Evolutionary conservation across 2,888 invertebrate species (phyloP).

Genomic region (Lamellibrachia satsuma): DNA sequence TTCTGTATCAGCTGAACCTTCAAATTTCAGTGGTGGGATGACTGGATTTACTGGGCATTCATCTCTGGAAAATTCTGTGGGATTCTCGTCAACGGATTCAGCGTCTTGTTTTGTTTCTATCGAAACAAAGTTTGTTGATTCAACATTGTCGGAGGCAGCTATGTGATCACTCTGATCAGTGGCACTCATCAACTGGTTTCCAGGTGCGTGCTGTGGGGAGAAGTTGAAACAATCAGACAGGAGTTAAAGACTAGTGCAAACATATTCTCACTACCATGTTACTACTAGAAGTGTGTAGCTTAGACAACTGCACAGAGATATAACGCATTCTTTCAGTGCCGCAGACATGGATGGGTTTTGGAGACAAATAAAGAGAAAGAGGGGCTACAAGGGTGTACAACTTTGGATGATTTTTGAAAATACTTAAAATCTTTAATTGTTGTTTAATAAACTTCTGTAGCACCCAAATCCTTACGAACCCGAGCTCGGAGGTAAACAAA

Average conservation of each 20-base stretch:
- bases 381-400: not conserved
- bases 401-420: not conserved
- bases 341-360: not conserved
- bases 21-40: not conserved
- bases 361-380: not conserved
- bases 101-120: not conserved
- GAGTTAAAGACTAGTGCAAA: not conserved
- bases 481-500: too few relatives aligned
- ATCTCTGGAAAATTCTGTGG: not conserved
- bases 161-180: not conserved
- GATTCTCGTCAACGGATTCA: not conserved
- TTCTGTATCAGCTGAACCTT: not conserved
- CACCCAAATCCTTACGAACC: too few relatives aligned
- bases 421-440: not conserved
- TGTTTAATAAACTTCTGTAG: not conserved
- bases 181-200: not conserved
- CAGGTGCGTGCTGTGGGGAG: not conserved
- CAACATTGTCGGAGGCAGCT: not conserved
- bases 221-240: constrained; percentile 3
- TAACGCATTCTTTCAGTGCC: not conserved
- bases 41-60: not conserved
- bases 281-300: not conserved
- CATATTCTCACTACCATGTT: not conserved
- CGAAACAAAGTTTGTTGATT: not conserved
- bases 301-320: not conserved